Evolutionary conservation across 2,888 invertebrate species (phyloP), one percentile per base, ranked within the genome.

Genomic region (Cryptops parisi): DNA sequence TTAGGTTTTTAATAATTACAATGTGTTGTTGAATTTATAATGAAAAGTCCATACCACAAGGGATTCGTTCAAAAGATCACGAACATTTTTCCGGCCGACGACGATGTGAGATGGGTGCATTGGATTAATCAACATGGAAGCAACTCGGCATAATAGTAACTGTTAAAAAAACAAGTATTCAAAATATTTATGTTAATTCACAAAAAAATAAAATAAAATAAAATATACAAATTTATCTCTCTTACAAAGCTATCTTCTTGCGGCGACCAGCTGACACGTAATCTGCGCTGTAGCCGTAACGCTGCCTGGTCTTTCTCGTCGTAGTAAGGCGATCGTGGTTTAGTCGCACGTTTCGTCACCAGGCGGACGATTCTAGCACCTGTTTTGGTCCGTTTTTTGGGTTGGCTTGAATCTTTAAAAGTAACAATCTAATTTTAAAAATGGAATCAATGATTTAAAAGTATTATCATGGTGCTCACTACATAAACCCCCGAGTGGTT

Each of bases 301-400:
- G 83, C 81, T 58, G 73, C 73, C 23, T 72, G 72, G 65, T 84
- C 84, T 9, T 77, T 67, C 2, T 77, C 77, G 62, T 84, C 83
- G 53, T 78, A 76, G 53, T 64, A 66, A 1, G 67, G 67, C 24
- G 38, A 33, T 43, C 55, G 3, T n/a, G 19, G 4, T 38, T 19
- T 15, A 12, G 9, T 5, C 24, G 4, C 2, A 4, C 21, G 2
- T 25, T 24, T 19, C 19, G 17, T 41, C 12, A 51, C 43, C 2
- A 26, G 25, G 4, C 51, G 23, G 24, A 25, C 27, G 23, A 17
- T n/a, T 21, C 44, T 44, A 9, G 41, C 17, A 4, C 21, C 17
- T 15, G 47, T 6, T 33, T 43, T 43, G 3, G 15, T 12, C 43
- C 22, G 19, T 17, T 43, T 43, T n/a, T n/a, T n/a, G n/a, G n/a